Percentiles rank a stretch among this genome's conserved stretches.
These are phyloP conservation scores for Carapus acus DNA, from an alignment of 2,797 vertebrate species.

Conservation along the genomic window DNA sequence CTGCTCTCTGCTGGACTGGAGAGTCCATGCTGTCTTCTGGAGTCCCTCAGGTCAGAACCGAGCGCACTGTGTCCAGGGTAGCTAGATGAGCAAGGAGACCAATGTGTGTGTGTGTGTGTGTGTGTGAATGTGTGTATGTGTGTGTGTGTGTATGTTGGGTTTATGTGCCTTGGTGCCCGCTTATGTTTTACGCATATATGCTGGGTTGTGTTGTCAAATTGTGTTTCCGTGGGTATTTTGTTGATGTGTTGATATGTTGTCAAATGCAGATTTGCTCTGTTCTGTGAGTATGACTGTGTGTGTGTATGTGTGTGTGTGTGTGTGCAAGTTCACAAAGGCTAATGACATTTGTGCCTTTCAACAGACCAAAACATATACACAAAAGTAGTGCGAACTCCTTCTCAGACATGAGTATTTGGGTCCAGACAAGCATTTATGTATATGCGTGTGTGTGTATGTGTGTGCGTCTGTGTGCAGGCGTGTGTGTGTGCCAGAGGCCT, in stretches of 20 bases:
- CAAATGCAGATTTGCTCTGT: too few relatives aligned
- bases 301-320: conserved; percentile 10
- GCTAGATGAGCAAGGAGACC: too few relatives aligned
- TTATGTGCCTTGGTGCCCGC: neutral
- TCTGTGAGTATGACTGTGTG: conserved; percentile 10
- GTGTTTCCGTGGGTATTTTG: conserved; percentile 14
- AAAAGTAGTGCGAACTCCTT: conserved; percentile 63
- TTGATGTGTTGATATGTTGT: conserved; percentile 3
- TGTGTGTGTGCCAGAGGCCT: conserved; percentile 43
- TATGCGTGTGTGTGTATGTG: conserved; percentile 9
- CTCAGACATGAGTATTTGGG: conserved; percentile 30
- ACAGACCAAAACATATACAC: conserved; percentile 68
- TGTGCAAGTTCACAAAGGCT: conserved; percentile 43
- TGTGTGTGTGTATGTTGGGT: neutral
- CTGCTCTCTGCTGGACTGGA: too few relatives aligned
- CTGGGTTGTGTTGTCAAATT: neutral
- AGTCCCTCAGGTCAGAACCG: conserved; percentile 3
- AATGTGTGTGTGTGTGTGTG: too few relatives aligned
- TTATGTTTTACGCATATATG: neutral
- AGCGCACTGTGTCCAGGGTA: conserved; percentile 54
- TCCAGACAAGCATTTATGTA: neutral
- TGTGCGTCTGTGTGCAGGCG: conserved; percentile 9
- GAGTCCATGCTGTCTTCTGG: too few relatives aligned
- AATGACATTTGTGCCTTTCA: conserved; percentile 65
- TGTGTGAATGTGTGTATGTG: too few relatives aligned